Base-by-base conservation (phyloP, 2,888 invertebrate species). In the Himalopsyche kuldschensis region DNA sequence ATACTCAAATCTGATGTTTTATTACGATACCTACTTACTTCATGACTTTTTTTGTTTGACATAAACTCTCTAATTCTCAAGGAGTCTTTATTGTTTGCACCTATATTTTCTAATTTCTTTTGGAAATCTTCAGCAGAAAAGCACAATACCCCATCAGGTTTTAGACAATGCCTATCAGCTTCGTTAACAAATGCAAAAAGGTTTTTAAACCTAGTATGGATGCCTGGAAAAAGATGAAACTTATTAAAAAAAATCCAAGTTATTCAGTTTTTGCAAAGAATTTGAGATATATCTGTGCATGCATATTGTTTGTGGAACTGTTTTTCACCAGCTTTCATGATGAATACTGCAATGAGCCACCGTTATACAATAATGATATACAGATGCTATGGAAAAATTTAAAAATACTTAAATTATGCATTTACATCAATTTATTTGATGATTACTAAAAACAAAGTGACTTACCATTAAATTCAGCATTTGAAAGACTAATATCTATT, bases 31-130 rank as follows among this genome's bases (percentile, higher is more conserved):
- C 8, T 86, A 84, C 85, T 84, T 81, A 94, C 95, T 92, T 97
- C 97, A 88, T 97, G 96, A 75, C 94, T 93, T 88, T 97, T 97
- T 89, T 97, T 97, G 78, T 92, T 91, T 3, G 93, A 94, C 95
- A 97, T 96, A 87, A 96, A 95, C 86, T 94, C 93, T n/a, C 93
- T 92, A 10, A 95, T 90, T 85, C 89, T 89, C 84, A 88, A 86
- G 84, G 88, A 85, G 6, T 85, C 87, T 10, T 87, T 63, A 11
- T 81, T 63, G 6, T 27, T 47, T 32, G 75, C 78, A 24, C 84
- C 79, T 32, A 80, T 27, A 82, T 17, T 88, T 86, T 86, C 87
- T 41, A 93, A 89, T 79, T 89, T 89, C 2, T 89, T 87, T 86
- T 90, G 88, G 41, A 93, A 88, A 82, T 90, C 89, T 0, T 90